phyloP scores from a whole-genome alignment of 2,888 invertebrate genomes.

The Atethmia centrago region DNA sequence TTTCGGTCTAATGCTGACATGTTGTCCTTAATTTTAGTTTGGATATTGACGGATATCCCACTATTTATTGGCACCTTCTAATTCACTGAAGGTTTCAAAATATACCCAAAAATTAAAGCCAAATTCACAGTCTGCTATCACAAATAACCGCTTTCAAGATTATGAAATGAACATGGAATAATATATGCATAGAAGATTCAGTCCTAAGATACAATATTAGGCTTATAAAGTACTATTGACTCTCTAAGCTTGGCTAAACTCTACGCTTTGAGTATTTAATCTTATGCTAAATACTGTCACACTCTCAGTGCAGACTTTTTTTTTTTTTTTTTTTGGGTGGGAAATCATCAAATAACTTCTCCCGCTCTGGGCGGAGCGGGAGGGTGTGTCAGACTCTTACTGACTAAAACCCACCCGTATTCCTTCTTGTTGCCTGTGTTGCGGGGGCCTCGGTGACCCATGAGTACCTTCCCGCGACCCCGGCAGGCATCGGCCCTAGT shows the following conservation, averaged over 20 bases:
- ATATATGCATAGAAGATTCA: not conserved
- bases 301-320: conserved; percentile 35
- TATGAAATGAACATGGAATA: not conserved
- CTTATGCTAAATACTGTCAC: conserved; percentile 50
- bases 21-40: conserved; percentile 10
- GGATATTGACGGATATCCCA: not conserved
- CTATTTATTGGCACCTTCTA: not conserved
- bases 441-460: no score
- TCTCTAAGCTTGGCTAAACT: conserved; percentile 25
- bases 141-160: not conserved
- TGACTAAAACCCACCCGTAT: no score
- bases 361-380: no score
- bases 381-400: no score
- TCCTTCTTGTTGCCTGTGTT: no score
- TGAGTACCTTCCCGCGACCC: no score
- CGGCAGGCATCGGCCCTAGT: no score
- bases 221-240: conserved; percentile 19
- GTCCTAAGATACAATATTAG: conserved; percentile 20
- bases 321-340: no score
- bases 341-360: no score
- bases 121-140: not conserved
- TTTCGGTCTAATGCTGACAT: conserved; percentile 11
- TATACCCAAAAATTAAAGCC: not conserved
- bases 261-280: conserved; percentile 42
- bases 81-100: not conserved